phyloP scores from a whole-genome alignment of 2,113 vertebrate species.

The Brienomyrus longianalis region DNA sequence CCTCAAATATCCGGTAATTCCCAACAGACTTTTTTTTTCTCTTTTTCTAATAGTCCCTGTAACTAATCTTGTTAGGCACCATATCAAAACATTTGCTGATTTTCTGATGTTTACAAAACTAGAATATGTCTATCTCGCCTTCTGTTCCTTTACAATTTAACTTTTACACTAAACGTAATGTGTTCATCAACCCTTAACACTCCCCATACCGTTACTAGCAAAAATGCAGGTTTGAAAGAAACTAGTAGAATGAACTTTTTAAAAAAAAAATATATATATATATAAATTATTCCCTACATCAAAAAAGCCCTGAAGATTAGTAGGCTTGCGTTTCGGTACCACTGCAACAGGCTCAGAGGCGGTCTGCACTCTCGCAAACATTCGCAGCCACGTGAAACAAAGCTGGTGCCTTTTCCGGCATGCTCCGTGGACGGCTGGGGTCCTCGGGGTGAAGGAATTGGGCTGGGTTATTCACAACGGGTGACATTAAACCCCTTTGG shows the following conservation, averaged over 20 bases:
- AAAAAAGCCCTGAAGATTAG: not conserved
- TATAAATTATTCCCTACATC: not conserved
- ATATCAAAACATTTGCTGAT: not conserved
- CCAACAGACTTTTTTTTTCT: not conserved
- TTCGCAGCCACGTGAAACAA: conserved; percentile 26
- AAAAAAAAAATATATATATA: not conserved
- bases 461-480: conserved; percentile 47
- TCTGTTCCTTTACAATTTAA: not conserved
- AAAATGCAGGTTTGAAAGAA: not conserved
- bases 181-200: conserved; percentile 52
- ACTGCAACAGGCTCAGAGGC: not conserved
- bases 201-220: not conserved
- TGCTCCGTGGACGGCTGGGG: conserved; percentile 50
- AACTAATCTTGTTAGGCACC: conserved; percentile 1
- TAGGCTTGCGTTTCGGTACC: not conserved
- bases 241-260: not conserved
- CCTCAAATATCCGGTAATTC: not conserved
- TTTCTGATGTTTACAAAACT: not conserved
- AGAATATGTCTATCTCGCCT: not conserved
- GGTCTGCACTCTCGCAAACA: not conserved
- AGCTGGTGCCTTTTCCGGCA: conserved; percentile 39
- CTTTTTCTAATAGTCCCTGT: not conserved
- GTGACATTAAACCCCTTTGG: conserved; percentile 45
- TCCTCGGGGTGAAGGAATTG: conserved; percentile 36
- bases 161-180: conserved; percentile 29